Base-by-base conservation (phyloP, 1,140 invertebrate species). In the Asobara japonica region DNA sequence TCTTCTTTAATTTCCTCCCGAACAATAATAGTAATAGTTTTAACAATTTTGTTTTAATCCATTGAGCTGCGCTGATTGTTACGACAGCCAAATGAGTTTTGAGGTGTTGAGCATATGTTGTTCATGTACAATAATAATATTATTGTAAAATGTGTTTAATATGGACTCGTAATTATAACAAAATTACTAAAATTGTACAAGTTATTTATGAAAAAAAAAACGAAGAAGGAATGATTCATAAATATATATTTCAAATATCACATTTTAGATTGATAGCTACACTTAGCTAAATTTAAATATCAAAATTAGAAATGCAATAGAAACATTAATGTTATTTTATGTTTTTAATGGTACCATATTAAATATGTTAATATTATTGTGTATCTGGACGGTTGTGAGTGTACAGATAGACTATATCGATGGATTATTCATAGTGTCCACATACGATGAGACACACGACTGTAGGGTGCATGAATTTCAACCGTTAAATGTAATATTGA, bases 111-210 rank as follows among this genome's bases (percentile, higher is more conserved):
- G 78, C 80, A 82, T 86, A 86, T 69, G 78, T 86, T 86, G 84
- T 86, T 86, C 84, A 84, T 84, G 82, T 87, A 87, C 83, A 85
- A 84, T 84, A 82, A 84, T 85, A 86, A 84, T 83, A 84, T 84
- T 84, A 84, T 85, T 86, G 83, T 86, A 86, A 85, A 86, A 86
- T 86, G 85, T 86, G 85, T 86, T 84, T 86, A 85, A 85, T 83
- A 84, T 82, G 83, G 83, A 82, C 83, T 83, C 82, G 79, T 80
- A 82, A 64, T 64, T 41, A 25, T 45, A 1, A 72, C 38, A 69
- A 73, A 48, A 65, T 75, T 31, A n/a, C 4, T n/a, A 18, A 64
- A 69, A 66, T 22, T 29, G 33, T 62, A 16, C n/a, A 30, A 62
- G 1, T 30, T 31, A 30, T 56, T 56, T 56, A 62, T 62, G 5